These are phyloP conservation scores for Drosophila histrio DNA, from an alignment of 2,888 invertebrate genomes.

Conservation along the genomic window DNA sequence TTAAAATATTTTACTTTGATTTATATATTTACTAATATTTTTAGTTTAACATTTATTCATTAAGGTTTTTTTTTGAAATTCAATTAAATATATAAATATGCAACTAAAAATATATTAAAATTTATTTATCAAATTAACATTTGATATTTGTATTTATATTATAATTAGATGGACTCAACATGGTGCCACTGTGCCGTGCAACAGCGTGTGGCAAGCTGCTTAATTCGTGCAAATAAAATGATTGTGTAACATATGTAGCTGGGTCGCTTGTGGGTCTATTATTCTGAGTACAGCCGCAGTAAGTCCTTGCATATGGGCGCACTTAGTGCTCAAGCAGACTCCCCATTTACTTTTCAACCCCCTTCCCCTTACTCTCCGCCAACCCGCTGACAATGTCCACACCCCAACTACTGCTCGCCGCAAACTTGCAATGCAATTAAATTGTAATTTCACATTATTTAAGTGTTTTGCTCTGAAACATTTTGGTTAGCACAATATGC, in stretches of 20 bases:
- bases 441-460: conserved; percentile 76
- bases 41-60: no score
- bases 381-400: neutral
- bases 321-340: conserved; percentile 42
- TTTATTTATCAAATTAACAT: neutral
- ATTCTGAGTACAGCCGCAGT: conserved; percentile 46
- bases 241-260: conserved; percentile 77
- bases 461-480: conserved; percentile 70
- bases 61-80: no score
- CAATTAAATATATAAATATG: no score
- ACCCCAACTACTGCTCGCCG: conserved; percentile 29
- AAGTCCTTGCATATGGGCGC: conserved; percentile 51
- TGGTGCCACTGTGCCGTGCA: conserved; percentile 52
- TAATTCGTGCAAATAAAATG: conserved; percentile 77
- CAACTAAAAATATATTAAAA: neutral
- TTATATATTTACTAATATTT: no score
- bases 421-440: conserved; percentile 76
- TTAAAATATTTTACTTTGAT: no score
- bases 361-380: neutral
- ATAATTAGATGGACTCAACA: neutral
- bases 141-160: neutral
- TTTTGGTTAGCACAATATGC: conserved; percentile 50
- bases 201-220: conserved; percentile 53
- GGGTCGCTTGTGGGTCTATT: conserved; percentile 62
- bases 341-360: neutral